Evolutionary conservation across 2,888 invertebrate genomes (phyloP), one percentile per base, ranked within the genome.

Genomic region (Hemicrepidius hirtus): DNA sequence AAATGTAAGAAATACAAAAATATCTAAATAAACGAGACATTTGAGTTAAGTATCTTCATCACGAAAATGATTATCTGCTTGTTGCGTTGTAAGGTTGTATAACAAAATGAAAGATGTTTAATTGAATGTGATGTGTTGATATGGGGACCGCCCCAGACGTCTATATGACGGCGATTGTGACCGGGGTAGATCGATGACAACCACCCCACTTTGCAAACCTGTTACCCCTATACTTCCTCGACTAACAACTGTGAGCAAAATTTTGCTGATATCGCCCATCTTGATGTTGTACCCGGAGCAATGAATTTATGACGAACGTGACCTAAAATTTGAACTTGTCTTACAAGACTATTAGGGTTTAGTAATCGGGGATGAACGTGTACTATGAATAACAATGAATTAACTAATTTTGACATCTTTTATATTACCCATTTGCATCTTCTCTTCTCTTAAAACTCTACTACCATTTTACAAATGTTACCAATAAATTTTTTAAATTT

Each of bases 161-260:
- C 85, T 85, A 84, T 84, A 84, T 81, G 84, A 81, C 84, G 80
- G 79, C 80, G 81, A 81, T 81, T 80, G 81, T 82, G 79, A 80
- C 81, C 80, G 80, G 80, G 75, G 68, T 79, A 83, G 83, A 85
- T 85, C 85, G 84, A 85, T 85, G 82, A 77, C 77, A 79, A 76
- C 78, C 80, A 78, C 79, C 81, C 82, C 74, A 62, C 69, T 66
- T 73, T 66, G 68, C 66, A 70, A 70, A 69, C 70, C 69, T 69
- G 60, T 74, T 63, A 69, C 70, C 70, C 73, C 65, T 53, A 60
- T 66, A 41, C 41, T 57, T 18, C 55, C 69, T 69, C 37, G 21
- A 53, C 50, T 53, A 53, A 46, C 60, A 60, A 49, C 50, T 49
- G 49, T 24, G 59, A 57, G 46, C 66, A 41, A 66, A 55, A 66